Percentiles rank a stretch among this genome's conserved stretches.
These are phyloP conservation scores for Pteropus rufus DNA, from an alignment of 2,797 vertebrate genomes.

Conservation along the genomic window DNA sequence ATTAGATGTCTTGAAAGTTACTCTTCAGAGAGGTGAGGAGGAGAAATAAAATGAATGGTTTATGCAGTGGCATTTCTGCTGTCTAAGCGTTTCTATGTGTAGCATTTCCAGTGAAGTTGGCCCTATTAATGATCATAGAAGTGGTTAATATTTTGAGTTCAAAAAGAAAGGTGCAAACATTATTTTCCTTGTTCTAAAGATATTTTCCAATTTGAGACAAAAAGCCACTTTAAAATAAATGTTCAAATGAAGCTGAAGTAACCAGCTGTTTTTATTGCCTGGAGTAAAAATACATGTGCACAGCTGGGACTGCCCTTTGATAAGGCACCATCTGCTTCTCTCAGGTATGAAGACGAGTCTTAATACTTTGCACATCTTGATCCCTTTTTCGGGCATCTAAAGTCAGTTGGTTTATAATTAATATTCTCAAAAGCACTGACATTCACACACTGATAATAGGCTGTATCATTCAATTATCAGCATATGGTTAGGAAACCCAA, in stretches of 20 bases:
- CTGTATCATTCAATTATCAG: neutral
- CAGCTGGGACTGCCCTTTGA: neutral
- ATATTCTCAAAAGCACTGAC: neutral
- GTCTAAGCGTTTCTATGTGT: neutral
- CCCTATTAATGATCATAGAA: neutral
- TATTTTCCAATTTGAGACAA: neutral
- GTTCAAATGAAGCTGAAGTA: neutral
- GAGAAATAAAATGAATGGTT: neutral
- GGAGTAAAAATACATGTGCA: accelerated
- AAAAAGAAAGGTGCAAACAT: neutral
- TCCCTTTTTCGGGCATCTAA: neutral
- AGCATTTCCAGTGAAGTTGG: neutral
- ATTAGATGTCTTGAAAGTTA: constrained; percentile 22
- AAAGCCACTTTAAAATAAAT: neutral
- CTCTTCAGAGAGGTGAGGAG: neutral
- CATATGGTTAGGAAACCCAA: neutral
- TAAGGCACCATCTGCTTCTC: neutral
- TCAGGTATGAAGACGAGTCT: neutral
- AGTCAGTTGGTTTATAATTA: neutral
- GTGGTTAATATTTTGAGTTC: neutral
- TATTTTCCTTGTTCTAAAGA: neutral
- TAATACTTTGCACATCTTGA: neutral
- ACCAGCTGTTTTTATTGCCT: neutral
- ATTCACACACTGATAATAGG: neutral
- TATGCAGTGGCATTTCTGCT: neutral